Percentiles rank a stretch among this genome's conserved stretches.
Conservation (phyloP, 2,113 vertebrate genomes). For the Shinisaurus crocodilurus region DNA sequence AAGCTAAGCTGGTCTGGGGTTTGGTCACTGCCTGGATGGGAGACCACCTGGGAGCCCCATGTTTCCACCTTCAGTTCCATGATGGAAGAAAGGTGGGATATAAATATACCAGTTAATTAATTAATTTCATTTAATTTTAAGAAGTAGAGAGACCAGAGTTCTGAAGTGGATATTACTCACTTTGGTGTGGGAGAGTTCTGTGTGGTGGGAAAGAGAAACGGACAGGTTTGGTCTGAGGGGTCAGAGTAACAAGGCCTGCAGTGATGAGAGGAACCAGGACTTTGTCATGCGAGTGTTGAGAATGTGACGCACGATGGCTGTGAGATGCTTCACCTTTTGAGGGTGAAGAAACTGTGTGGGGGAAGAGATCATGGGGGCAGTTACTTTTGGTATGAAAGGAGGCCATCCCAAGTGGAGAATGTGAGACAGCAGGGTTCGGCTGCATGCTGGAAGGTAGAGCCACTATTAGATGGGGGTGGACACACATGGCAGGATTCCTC, state of each 20-base stretch:
- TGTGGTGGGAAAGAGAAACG: neutral
- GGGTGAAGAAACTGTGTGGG: neutral
- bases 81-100: too few relatives aligned
- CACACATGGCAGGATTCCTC: neutral
- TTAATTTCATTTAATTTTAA: too few relatives aligned
- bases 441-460: neutral
- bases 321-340: neutral
- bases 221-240: neutral
- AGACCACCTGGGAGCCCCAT: too few relatives aligned
- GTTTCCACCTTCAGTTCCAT: too few relatives aligned
- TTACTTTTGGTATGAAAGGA: neutral
- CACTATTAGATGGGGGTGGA: neutral
- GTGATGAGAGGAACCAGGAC: neutral
- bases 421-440: neutral
- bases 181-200: neutral
- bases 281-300: neutral
- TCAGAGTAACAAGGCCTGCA: neutral
- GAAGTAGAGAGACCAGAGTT: neutral
- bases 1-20: too few relatives aligned
- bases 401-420: neutral
- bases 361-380: too few relatives aligned
- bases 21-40: too few relatives aligned
- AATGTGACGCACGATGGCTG: neutral
- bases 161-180: neutral
- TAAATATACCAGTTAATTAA: too few relatives aligned